Evolutionary conservation across 1,140 invertebrate species (phyloP).

Genomic region (Apis cerana): DNA sequence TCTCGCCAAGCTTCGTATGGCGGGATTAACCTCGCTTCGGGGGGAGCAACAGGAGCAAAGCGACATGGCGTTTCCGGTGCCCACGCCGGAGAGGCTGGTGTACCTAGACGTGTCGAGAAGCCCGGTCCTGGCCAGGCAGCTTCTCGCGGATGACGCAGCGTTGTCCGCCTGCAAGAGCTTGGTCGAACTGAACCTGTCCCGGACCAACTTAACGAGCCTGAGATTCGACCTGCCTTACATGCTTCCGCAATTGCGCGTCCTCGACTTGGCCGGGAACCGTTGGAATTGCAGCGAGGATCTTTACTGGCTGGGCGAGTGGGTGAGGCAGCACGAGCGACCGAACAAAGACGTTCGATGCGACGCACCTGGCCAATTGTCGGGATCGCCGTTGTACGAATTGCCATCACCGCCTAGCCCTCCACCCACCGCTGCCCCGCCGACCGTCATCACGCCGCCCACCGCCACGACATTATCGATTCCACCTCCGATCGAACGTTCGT

Average conservation of each 20-base stretch:
- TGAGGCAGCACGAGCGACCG: constrained; percentile 82
- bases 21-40: constrained; percentile 83
- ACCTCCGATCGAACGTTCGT: constrained; percentile 15
- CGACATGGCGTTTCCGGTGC: constrained; percentile 86
- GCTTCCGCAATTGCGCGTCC: constrained; percentile 85
- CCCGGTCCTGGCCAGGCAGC: constrained; percentile 85
- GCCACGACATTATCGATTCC: constrained; percentile 35
- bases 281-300: constrained; percentile 84
- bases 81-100: constrained; percentile 86
- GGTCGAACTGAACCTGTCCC: constrained; percentile 86
- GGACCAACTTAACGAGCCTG: constrained; percentile 84
- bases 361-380: constrained; percentile 71
- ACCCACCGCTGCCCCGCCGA: constrained; percentile 5
- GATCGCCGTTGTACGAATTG: constrained; percentile 78
- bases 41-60: constrained; percentile 80
- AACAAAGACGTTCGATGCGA: constrained; percentile 74
- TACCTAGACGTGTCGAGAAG: constrained; percentile 88
- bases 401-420: constrained; percentile 60
- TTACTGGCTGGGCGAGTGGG: constrained; percentile 85
- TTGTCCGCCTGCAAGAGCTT: constrained; percentile 86
- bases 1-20: constrained; percentile 86
- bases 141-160: constrained; percentile 86
- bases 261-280: constrained; percentile 84
- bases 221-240: constrained; percentile 86
- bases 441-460: not conserved